These are phyloP conservation scores for Sisor rabdophorus DNA, from an alignment of 2,113 vertebrate genomes.

Conservation along the genomic window DNA sequence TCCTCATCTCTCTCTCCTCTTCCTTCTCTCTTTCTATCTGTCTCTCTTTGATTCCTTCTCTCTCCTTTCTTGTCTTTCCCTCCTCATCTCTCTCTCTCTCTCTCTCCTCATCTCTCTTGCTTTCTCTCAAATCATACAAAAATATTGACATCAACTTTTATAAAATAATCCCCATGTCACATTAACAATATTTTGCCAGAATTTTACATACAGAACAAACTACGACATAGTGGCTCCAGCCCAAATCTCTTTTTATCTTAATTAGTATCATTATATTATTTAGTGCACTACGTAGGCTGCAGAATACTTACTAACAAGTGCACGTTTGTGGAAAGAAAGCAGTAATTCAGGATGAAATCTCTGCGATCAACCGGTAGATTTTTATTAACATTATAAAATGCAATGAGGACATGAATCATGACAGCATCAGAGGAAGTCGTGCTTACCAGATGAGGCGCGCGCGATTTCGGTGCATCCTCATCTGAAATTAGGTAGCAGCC, in stretches of 20 bases:
- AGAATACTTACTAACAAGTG: not conserved
- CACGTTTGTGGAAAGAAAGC: constrained; percentile 1
- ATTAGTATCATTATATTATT: not conserved
- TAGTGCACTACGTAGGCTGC: constrained; percentile 11
- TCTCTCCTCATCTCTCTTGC: no score
- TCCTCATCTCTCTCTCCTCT: no score
- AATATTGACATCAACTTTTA: no score
- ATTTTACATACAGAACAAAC: not conserved
- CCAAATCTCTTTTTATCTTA: not conserved
- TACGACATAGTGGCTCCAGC: not conserved
- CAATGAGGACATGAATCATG: not conserved
- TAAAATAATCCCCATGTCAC: not conserved
- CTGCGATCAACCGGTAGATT: constrained; percentile 1
- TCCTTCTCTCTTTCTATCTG: no score
- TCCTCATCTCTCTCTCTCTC: no score
- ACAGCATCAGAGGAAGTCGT: not conserved
- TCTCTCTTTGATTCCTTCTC: no score
- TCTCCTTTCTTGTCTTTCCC: no score
- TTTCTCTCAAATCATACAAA: no score
- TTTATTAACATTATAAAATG: not conserved
- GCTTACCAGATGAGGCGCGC: constrained; percentile 33
- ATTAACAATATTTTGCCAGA: not conserved
- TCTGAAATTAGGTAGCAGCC: not conserved
- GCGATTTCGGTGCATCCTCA: constrained; percentile 4
- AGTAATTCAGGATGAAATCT: not conserved